These are phyloP conservation scores for Coendou prehensilis DNA, from an alignment of 2,797 vertebrate species.

Conservation along the genomic window DNA sequence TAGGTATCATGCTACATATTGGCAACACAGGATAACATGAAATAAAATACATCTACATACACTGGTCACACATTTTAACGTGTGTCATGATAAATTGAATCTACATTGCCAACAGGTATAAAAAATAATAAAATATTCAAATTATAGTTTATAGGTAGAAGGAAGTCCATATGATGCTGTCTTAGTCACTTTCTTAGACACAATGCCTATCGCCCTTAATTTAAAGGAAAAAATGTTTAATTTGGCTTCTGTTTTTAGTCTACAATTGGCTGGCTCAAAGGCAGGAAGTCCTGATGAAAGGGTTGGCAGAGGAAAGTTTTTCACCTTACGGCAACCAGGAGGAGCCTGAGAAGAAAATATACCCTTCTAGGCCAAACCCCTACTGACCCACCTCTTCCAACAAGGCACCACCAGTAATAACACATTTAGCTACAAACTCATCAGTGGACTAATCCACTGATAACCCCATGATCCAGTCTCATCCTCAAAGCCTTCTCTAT, in stretches of 20 bases:
- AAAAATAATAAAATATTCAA: neutral
- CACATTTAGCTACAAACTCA: neutral
- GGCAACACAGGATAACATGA: neutral
- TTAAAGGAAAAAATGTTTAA: neutral
- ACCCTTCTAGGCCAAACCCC: neutral
- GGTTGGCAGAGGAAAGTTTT: neutral
- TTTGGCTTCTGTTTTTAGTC: neutral
- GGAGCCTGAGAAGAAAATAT: neutral
- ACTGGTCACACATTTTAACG: neutral
- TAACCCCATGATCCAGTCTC: neutral
- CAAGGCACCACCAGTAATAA: neutral
- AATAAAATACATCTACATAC: neutral
- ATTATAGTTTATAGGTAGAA: neutral
- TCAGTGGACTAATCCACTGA: neutral
- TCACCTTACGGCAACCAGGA: neutral
- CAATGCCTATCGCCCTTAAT: neutral
- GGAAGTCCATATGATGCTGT: neutral
- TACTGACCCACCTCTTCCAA: neutral
- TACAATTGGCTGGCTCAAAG: neutral
- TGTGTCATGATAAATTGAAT: neutral
- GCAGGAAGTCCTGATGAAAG: neutral
- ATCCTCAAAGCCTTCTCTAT: neutral
- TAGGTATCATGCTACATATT: neutral
- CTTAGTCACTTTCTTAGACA: neutral
- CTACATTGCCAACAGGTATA: neutral